Evolutionary conservation across 2,113 vertebrate species (phyloP).

Genomic region (Nerophis ophidion): DNA sequence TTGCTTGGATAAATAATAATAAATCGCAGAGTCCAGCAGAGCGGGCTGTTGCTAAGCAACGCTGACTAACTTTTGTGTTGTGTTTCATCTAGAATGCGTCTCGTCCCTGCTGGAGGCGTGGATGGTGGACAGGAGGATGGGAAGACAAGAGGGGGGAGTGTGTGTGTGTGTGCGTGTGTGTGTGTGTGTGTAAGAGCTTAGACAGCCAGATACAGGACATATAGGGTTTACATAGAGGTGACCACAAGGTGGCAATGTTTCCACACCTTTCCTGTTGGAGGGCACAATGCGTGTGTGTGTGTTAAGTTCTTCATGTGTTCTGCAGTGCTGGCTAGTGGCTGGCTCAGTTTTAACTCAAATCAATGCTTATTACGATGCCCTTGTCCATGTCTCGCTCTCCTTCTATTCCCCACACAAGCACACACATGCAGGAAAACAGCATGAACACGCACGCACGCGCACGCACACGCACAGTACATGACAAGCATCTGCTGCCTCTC

Average conservation of each 20-base stretch:
- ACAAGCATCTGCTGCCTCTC: constrained; percentile 23
- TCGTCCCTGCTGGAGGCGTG: constrained; percentile 12
- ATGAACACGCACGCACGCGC: not conserved
- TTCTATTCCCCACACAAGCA: constrained; percentile 16
- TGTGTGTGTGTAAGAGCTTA: constrained; percentile 2
- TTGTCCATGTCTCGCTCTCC: constrained; percentile 46
- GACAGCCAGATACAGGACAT: not conserved
- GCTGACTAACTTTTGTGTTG: constrained; percentile 14
- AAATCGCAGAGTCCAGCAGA: not conserved
- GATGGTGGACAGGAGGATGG: not conserved
- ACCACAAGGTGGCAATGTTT: constrained; percentile 71
- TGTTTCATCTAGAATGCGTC: not conserved
- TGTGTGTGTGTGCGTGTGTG: not conserved
- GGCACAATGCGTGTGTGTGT: not conserved
- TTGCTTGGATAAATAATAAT: constrained; percentile 16
- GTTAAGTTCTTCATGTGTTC: constrained; percentile 10
- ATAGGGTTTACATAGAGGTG: not conserved
- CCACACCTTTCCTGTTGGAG: constrained; percentile 19
- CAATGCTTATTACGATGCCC: constrained; percentile 67
- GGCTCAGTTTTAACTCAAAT: constrained; percentile 60
- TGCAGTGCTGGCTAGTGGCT: constrained; percentile 45
- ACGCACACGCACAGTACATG: constrained; percentile 8
- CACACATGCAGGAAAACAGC: constrained; percentile 10
- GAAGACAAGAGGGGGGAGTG: not conserved
- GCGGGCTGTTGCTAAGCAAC: constrained; percentile 50